Conservation (phyloP, 2,888 invertebrate species). For the Synergus japonicus region DNA sequence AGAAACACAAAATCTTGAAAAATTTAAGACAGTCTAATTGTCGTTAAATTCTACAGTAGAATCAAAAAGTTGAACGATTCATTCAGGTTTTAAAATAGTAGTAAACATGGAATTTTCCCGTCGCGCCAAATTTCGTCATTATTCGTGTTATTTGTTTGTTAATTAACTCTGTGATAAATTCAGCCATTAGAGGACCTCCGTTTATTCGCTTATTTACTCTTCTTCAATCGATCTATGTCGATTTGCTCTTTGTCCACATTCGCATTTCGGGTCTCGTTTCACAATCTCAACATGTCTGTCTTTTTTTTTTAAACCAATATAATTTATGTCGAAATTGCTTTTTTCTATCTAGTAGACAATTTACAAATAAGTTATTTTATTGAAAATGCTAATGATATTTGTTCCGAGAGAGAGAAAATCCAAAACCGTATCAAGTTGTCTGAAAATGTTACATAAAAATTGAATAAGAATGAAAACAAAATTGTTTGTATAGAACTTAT, state of each 20-base stretch:
- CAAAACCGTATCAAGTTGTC: too few species aligned
- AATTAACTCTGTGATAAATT: background rate
- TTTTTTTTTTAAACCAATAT: background rate
- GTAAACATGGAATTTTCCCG: background rate
- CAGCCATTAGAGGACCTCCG: background rate
- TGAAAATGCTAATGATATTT: too few species aligned
- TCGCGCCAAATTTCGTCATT: background rate
- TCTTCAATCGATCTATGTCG: background rate
- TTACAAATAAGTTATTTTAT: too few species aligned
- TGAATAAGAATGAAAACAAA: too few species aligned
- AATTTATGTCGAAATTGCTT: background rate
- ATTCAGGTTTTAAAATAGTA: background rate
- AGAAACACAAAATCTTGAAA: too few species aligned
- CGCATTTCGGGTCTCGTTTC: background rate
- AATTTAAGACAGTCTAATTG: background rate
- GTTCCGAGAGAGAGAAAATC: too few species aligned
- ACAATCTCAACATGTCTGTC: background rate
- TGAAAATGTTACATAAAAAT: too few species aligned
- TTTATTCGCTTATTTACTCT: background rate
- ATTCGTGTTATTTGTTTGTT: background rate
- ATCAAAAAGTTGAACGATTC: background rate
- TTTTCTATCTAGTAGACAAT: too few species aligned
- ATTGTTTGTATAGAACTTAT: too few species aligned
- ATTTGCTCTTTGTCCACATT: background rate
- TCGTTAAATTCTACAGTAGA: background rate